These are phyloP conservation scores for Lasioglossum lativentre DNA, from an alignment of 2,888 invertebrate species.

Conservation along the genomic window DNA sequence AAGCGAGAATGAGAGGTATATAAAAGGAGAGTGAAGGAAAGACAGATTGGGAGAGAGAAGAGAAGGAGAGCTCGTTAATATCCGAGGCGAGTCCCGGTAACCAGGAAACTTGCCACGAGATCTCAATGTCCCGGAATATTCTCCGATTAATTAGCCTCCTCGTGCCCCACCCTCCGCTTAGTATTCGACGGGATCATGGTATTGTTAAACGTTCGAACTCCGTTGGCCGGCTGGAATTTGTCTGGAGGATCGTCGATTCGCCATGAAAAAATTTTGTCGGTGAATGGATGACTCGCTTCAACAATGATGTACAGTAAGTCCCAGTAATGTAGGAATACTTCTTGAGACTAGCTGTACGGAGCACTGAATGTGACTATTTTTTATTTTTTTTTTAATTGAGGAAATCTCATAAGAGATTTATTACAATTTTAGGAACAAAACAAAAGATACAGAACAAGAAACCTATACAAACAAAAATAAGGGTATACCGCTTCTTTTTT, in stretches of 20 bases:
- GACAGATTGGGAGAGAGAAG: not conserved
- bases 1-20: not conserved
- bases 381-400: too few species aligned
- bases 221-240: not conserved
- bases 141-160: slow-evolving; percentile 40
- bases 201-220: not conserved
- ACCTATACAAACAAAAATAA: too few species aligned
- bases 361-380: too few species aligned
- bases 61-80: slow-evolving; percentile 38
- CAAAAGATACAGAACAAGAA: too few species aligned
- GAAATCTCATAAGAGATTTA: too few species aligned
- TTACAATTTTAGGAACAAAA: too few species aligned
- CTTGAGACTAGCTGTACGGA: too few species aligned
- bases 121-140: slow-evolving; percentile 39
- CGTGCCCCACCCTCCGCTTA: not conserved
- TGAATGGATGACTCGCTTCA: not conserved
- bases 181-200: not conserved
- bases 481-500: too few species aligned
- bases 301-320: too few species aligned
- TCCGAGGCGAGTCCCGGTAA: not conserved
- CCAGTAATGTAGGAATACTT: too few species aligned
- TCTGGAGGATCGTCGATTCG: not conserved
- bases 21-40: not conserved
- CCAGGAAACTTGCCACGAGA: slow-evolving; percentile 33
- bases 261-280: not conserved